These are phyloP conservation scores for Lacanobia oleracea DNA, from an alignment of 2,888 invertebrate genomes.

Conservation along the genomic window DNA sequence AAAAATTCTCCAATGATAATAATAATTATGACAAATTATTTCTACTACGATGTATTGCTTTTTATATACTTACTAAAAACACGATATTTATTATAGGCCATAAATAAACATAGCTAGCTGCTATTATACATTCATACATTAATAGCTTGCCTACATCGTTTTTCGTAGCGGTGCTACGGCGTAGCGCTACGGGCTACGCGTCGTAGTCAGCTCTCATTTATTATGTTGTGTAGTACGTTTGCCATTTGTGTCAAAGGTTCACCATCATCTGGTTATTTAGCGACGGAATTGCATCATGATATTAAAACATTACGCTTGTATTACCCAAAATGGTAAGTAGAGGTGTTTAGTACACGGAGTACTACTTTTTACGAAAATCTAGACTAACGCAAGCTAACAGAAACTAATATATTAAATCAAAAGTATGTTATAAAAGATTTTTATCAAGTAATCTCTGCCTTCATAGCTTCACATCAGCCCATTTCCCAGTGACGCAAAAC, in stretches of 20 bases:
- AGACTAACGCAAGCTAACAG: no score
- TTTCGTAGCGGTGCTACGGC: constrained; percentile 57
- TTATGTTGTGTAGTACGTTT: neutral
- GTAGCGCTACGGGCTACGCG: constrained; percentile 58
- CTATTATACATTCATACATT: neutral
- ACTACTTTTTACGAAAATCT: no score
- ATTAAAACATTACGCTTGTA: no score
- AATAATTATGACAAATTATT: no score
- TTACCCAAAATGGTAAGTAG: neutral
- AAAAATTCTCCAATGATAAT: no score
- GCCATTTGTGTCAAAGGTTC: neutral
- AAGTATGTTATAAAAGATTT: neutral
- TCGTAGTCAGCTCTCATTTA: constrained; percentile 3
- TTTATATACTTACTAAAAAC: neutral
- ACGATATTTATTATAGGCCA: neutral
- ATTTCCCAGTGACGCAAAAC: neutral
- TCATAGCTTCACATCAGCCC: neutral
- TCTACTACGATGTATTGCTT: neutral
- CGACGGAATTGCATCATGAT: neutral
- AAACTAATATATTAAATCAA: no score
- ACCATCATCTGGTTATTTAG: neutral
- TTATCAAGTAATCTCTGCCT: neutral
- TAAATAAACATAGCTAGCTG: neutral
- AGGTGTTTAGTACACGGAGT: no score
- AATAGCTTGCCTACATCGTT: constrained; percentile 12